Evolutionary conservation across 1,140 invertebrate genomes (phyloP).

Genomic region (Lepidurus arcticus): DNA sequence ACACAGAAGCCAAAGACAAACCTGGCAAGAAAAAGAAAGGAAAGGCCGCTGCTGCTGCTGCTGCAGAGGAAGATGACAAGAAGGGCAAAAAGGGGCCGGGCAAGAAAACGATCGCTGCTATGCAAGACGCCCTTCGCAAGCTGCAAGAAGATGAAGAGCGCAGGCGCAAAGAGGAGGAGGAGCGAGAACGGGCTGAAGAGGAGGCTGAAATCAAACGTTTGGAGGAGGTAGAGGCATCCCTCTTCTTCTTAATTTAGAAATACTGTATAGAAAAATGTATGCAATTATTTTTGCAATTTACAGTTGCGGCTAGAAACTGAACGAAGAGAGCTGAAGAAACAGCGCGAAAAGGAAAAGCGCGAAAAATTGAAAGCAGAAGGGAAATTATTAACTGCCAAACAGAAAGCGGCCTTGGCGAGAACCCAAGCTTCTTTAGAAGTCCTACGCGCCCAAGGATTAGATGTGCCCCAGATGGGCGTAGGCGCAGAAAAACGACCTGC

Average conservation of each 20-base stretch:
- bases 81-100: slow-evolving; percentile 57
- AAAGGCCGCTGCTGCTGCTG: background rate
- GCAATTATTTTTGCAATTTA: slow-evolving; percentile 29
- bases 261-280: background rate
- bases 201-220: slow-evolving; percentile 25
- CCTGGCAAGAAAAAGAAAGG: slow-evolving; percentile 53
- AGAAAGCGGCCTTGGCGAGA: slow-evolving; percentile 79
- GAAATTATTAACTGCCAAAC: slow-evolving; percentile 84
- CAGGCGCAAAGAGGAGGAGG: slow-evolving; percentile 41
- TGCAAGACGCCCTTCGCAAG: slow-evolving; percentile 81
- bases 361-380: slow-evolving; percentile 90
- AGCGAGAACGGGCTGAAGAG: slow-evolving; percentile 29
- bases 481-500: slow-evolving; percentile 58
- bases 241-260: slow-evolving; percentile 14
- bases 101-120: slow-evolving; percentile 71
- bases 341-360: slow-evolving; percentile 90
- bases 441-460: slow-evolving; percentile 73
- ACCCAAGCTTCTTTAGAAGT: slow-evolving; percentile 81
- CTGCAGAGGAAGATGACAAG: slow-evolving; percentile 44
- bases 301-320: slow-evolving; percentile 72
- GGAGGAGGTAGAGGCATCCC: slow-evolving; percentile 29
- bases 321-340: slow-evolving; percentile 82
- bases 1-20: slow-evolving; percentile 33
- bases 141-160: slow-evolving; percentile 74
- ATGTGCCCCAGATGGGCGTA: slow-evolving; percentile 50